These are phyloP conservation scores for Molossus molossus DNA, from an alignment of 2,797 vertebrate species.

Conservation along the genomic window DNA sequence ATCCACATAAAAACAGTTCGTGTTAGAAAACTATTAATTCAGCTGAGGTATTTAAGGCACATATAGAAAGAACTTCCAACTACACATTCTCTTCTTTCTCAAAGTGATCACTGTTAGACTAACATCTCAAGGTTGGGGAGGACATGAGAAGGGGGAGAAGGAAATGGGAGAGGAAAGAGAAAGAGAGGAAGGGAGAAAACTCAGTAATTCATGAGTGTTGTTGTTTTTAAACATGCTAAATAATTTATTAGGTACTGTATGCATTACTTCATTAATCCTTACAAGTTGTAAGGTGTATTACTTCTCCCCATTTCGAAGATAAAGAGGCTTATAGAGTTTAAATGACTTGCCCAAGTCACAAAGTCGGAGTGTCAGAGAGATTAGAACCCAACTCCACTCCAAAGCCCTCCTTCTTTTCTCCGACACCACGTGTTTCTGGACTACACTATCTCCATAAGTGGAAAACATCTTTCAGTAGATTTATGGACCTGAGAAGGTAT, in stretches of 20 bases:
- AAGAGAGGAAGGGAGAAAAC: slow-evolving; percentile 43
- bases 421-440: neutral
- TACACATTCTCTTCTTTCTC: slow-evolving; percentile 77
- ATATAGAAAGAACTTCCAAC: slow-evolving; percentile 60
- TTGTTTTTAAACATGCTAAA: neutral
- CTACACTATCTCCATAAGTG: neutral
- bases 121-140: slow-evolving; percentile 65
- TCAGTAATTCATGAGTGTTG: slow-evolving; percentile 60
- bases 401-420: neutral
- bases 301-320: neutral
- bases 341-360: neutral
- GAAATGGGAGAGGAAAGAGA: neutral
- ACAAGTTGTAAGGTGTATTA: neutral
- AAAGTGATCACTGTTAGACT: slow-evolving; percentile 75
- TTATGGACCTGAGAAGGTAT: neutral
- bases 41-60: neutral
- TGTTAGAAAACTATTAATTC: slow-evolving; percentile 40
- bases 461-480: neutral
- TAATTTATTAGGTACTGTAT: neutral
- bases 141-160: neutral
- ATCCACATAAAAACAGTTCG: slow-evolving; percentile 70
- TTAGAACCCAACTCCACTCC: neutral
- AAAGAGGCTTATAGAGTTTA: neutral
- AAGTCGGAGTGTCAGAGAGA: neutral
- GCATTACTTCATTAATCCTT: slow-evolving; percentile 32